A percentile compares a stretch with the other conserved stretches of the same genome.
phyloP scores from a whole-genome alignment of 2,888 invertebrate species.

The Protodeltote pygarga region DNA sequence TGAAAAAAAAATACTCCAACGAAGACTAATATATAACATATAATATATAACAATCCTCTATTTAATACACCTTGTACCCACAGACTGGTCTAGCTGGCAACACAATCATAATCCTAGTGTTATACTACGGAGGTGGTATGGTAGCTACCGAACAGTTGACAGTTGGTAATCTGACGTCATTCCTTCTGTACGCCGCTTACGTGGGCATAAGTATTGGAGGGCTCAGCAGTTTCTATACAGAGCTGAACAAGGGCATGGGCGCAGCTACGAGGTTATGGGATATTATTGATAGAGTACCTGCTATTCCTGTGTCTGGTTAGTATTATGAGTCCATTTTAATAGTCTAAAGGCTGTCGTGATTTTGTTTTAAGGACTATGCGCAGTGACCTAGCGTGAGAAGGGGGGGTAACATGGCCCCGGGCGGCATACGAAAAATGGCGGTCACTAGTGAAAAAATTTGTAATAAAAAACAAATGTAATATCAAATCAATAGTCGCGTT shows the following conservation, averaged over 20 bases:
- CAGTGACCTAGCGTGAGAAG: too few species aligned
- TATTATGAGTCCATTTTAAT: neutral
- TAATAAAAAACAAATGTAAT: too few species aligned
- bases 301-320: slow-evolving; percentile 90
- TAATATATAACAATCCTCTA: too few species aligned
- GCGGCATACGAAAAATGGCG: too few species aligned
- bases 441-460: too few species aligned
- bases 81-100: slow-evolving; percentile 96
- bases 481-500: too few species aligned
- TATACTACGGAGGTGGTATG: slow-evolving; percentile 97
- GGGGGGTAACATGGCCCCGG: too few species aligned
- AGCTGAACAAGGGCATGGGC: slow-evolving; percentile 97
- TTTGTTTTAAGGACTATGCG: too few species aligned
- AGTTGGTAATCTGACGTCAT: slow-evolving; percentile 96
- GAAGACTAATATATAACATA: too few species aligned
- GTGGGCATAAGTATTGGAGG: slow-evolving; percentile 96
- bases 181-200: slow-evolving; percentile 97
- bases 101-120: slow-evolving; percentile 94
- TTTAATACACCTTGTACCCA: slow-evolving; percentile 15
- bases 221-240: slow-evolving; percentile 96
- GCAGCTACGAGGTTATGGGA: slow-evolving; percentile 96
- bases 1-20: too few species aligned
- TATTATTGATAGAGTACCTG: slow-evolving; percentile 93
- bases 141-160: slow-evolving; percentile 92
- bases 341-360: neutral